These are phyloP conservation scores for Anarrhichthys ocellatus DNA, from an alignment of 2,113 vertebrate species.

Conservation along the genomic window DNA sequence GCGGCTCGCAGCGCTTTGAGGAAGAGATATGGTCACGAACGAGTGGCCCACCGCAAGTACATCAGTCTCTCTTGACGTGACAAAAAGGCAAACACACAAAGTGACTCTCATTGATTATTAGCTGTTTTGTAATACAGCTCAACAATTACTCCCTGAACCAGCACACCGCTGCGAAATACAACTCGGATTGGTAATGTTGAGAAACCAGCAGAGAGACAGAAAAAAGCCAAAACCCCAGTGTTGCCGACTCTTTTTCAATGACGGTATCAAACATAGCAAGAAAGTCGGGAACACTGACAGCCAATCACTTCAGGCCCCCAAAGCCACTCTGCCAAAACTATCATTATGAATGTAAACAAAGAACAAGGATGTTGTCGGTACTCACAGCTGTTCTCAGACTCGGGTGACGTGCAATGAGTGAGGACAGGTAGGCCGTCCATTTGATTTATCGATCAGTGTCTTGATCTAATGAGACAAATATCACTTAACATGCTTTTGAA, in stretches of 20 bases:
- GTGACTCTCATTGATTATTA: slow-evolving; percentile 51
- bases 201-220: neutral
- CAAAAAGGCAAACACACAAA: slow-evolving; percentile 58
- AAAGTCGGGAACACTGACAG: no score
- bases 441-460: neutral
- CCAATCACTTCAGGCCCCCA: neutral
- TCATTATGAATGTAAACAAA: neutral
- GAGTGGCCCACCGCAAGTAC: slow-evolving; percentile 61
- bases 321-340: neutral
- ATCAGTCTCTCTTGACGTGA: slow-evolving; percentile 33
- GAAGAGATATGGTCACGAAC: slow-evolving; percentile 59
- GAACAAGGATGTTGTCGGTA: neutral
- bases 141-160: slow-evolving; percentile 50
- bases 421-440: no score
- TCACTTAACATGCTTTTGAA: neutral
- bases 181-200: neutral
- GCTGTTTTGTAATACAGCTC: slow-evolving; percentile 54
- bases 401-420: no score
- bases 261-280: neutral
- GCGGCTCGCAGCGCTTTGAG: slow-evolving; percentile 68
- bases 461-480: neutral
- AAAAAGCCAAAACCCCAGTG: neutral
- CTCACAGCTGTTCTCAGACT: neutral
- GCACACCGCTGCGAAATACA: slow-evolving; percentile 37
- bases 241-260: neutral